Base-by-base conservation (phyloP, 2,797 vertebrate species). In the Bucorvus abyssinicus region DNA sequence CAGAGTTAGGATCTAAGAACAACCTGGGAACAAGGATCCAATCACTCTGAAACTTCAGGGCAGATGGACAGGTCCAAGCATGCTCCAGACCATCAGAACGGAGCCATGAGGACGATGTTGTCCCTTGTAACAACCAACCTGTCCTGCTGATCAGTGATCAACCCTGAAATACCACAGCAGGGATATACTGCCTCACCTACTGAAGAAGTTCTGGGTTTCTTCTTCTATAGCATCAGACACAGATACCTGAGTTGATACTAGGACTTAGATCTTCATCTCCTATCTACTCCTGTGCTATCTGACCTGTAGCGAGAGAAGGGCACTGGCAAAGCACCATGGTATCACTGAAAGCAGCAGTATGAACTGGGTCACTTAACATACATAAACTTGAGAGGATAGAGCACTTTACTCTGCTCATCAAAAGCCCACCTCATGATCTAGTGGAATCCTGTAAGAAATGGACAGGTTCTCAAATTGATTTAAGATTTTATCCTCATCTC, bases 71-170 rank as follows among this genome's bases (percentile, higher is more conserved):
- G 29, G 55, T 56, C 80, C 83, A 69, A 92, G 44, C 14, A 34
- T 21, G 22, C n/a, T 90, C 73, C 75, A 81, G 55, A 82, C 27
- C 10, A 93, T 38, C 68, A 78, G 74, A 94, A 81, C 12, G 19
- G 55, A 95, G 85, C 42, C 90, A 92, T 4, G 5, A 92, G 56
- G 56, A 92, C 95, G 86, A 88, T 30, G 42, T 4, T 92, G 61
- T n/a, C 93, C 88, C 77, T 87, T 92, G 59, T 79, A 93, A 94
- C 1, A 24, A 90, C 59, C 87, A 91, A 65, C 24, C 69, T 47
- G 30, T 15, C 61, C 49, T 36, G 70, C 42, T 7, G 26, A 74
- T 19, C 63, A 68, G 61, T 65, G 50, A 83, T 34, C 52, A 29
- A 45, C 47, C 45, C 69, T 81, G 73, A 91, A 78, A 93, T n/a